These are phyloP conservation scores for Melanogrammus aeglefinus DNA, from an alignment of 2,797 vertebrate species.

Conservation along the genomic window DNA sequence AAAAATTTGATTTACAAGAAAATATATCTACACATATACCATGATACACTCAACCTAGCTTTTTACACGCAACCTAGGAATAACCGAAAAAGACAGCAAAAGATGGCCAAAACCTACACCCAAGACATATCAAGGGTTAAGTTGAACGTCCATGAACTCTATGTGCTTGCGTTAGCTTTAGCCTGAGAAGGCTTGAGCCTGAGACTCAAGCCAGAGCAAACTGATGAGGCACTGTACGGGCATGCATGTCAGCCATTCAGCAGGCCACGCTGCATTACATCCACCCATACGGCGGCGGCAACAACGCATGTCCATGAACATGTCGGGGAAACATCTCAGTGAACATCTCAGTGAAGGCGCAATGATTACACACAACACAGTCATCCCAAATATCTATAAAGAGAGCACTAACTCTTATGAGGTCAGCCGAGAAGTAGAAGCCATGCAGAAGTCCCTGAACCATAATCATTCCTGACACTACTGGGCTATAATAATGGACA, in stretches of 20 bases:
- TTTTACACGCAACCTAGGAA: background rate
- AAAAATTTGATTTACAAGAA: background rate
- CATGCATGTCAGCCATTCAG: conserved; percentile 3
- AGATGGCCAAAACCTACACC: background rate
- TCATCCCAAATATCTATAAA: background rate
- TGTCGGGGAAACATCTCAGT: background rate
- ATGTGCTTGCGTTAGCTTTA: background rate
- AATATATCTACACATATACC: background rate
- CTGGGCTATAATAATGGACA: background rate
- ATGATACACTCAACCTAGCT: background rate
- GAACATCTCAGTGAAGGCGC: background rate
- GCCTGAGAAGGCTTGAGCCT: conserved; percentile 2
- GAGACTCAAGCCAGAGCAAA: conserved; percentile 11
- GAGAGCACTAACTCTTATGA: background rate
- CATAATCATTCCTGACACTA: background rate
- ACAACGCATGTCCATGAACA: background rate
- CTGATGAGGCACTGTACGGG: background rate
- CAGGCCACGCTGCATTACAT: background rate
- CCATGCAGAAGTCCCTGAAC: background rate
- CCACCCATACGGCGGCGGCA: background rate
- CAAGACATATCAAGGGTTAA: background rate
- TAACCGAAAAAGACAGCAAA: background rate
- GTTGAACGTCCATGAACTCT: background rate
- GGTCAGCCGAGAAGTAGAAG: background rate
- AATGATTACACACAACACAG: conserved; percentile 11